phyloP scores from a whole-genome alignment of 2,797 vertebrate species.

The Myotis myotis region DNA sequence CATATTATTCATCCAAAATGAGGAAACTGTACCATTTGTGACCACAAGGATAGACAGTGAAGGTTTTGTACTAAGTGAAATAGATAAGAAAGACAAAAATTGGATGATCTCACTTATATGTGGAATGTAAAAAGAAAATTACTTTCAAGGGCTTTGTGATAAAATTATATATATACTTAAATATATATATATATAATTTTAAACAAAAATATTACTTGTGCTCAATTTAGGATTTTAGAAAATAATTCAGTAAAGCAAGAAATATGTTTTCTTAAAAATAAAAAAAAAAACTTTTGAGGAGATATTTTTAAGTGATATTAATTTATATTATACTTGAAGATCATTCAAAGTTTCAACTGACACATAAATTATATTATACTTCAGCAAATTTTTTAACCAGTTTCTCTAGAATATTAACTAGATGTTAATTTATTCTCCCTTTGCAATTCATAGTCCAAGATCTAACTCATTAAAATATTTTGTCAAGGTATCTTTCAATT shows the following conservation, averaged over 20 bases:
- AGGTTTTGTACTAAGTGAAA: neutral
- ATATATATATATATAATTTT: neutral
- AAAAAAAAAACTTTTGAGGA: neutral
- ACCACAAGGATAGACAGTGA: neutral
- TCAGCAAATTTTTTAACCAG: neutral
- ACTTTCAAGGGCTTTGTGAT: neutral
- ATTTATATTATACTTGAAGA: neutral
- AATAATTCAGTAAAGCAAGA: neutral
- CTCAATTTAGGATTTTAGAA: neutral
- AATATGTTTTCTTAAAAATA: neutral
- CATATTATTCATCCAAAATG: neutral
- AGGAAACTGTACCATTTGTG: neutral
- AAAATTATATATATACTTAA: no score
- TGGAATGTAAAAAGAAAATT: neutral
- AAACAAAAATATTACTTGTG: neutral
- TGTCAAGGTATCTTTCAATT: neutral
- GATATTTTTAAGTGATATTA: neutral
- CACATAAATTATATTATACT: neutral
- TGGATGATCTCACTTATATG: neutral
- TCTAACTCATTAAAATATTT: neutral
- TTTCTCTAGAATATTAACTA: constrained; percentile 2
- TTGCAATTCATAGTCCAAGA: neutral
- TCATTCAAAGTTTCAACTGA: neutral
- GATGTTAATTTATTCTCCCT: constrained; percentile 10
- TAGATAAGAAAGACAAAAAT: neutral